These are phyloP conservation scores for Xanthia icteritia DNA, from an alignment of 2,888 invertebrate genomes.

Conservation along the genomic window DNA sequence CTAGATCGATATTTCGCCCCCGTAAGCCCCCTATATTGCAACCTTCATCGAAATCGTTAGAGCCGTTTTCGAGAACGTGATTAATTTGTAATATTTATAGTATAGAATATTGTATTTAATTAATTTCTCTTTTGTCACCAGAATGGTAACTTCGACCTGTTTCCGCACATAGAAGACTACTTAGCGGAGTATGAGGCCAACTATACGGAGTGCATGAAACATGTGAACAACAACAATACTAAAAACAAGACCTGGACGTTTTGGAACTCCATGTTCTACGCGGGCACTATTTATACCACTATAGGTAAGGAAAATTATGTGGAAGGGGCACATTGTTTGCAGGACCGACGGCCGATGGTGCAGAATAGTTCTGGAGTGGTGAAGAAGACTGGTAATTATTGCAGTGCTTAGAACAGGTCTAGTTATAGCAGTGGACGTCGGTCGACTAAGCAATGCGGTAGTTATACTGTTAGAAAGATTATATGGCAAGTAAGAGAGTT, in stretches of 20 bases:
- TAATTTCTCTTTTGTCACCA: conserved; percentile 55
- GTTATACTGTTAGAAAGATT: not conserved
- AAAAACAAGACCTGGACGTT: conserved; percentile 93
- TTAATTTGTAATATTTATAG: no score
- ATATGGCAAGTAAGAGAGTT: not conserved
- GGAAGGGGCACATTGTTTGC: not conserved
- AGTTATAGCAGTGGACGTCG: no score
- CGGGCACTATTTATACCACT: conserved; percentile 96
- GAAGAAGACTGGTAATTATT: not conserved
- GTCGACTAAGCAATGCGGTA: no score
- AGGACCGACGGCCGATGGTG: not conserved
- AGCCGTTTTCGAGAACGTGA: no score
- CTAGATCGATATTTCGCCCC: no score
- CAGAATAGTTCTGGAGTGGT: not conserved
- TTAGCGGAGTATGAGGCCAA: conserved; percentile 89
- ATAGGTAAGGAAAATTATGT: conserved; percentile 91
- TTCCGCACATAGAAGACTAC: conserved; percentile 71
- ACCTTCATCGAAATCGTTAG: no score
- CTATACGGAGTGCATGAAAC: conserved; percentile 86
- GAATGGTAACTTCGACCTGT: conserved; percentile 71
- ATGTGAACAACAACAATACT: conserved; percentile 82
- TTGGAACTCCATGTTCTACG: conserved; percentile 96
- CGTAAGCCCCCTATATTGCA: no score
- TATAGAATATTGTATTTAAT: not conserved
- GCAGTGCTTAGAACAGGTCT: no score